phyloP scores from a whole-genome alignment of 1,140 invertebrate genomes.

The Xylocopa sonorina region DNA sequence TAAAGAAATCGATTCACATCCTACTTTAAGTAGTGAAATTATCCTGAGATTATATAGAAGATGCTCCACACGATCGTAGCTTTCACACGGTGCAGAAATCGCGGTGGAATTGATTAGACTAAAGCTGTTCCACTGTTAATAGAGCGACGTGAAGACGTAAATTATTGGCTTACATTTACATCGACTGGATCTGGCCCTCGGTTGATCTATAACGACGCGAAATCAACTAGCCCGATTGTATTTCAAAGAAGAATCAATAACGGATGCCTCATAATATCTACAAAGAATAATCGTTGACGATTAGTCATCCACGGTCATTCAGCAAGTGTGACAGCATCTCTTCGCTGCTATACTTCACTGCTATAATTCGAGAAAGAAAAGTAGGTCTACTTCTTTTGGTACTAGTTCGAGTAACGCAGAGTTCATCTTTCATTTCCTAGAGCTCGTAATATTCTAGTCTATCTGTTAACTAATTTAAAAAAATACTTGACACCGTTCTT shows the following conservation, averaged over 20 bases:
- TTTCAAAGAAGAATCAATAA: constrained; percentile 44
- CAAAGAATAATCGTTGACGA: neutral
- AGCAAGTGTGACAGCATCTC: neutral
- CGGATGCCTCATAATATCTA: neutral
- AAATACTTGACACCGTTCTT: neutral
- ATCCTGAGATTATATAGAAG: constrained; percentile 45
- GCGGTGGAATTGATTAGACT: constrained; percentile 24
- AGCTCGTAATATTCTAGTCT: too few relatives aligned
- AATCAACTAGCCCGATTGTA: constrained; percentile 46
- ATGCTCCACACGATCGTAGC: neutral
- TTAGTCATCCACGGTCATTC: neutral
- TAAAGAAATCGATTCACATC: too few relatives aligned
- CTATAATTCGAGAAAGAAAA: neutral
- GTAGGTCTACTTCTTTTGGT: neutral
- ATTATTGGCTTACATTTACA: constrained; percentile 55
- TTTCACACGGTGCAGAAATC: constrained; percentile 11
- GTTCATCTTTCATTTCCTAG: neutral
- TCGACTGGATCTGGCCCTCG: neutral
- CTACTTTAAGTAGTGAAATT: too few relatives aligned
- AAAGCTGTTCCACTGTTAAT: constrained; percentile 55
- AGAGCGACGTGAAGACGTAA: constrained; percentile 55
- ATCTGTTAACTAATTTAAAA: neutral
- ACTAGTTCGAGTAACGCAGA: neutral
- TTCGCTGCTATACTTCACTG: neutral
- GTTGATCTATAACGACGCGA: constrained; percentile 17